Evolutionary conservation across 2,797 vertebrate species (phyloP).

Genomic region (Channa striata): DNA sequence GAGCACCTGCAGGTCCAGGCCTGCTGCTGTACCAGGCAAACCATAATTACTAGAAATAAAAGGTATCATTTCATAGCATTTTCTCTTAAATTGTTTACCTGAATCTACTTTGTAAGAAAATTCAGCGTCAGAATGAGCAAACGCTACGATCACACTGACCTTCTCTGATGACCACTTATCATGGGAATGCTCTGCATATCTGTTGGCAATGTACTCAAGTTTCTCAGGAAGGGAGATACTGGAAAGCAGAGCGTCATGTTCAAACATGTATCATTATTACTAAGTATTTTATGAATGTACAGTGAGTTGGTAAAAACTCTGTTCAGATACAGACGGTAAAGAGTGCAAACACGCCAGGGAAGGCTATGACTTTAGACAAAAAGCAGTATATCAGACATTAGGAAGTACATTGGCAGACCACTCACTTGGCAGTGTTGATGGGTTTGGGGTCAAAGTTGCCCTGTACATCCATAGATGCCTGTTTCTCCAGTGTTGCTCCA

Average conservation of each 20-base stretch:
- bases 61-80: neutral
- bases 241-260: constrained; percentile 44
- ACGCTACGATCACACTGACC: constrained; percentile 76
- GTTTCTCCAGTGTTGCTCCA: constrained; percentile 90
- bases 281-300: neutral
- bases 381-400: too few relatives aligned
- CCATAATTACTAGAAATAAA: neutral
- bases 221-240: constrained; percentile 98
- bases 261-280: neutral
- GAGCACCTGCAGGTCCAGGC: neutral
- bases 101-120: neutral
- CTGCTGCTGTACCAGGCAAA: neutral
- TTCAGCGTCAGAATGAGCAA: neutral
- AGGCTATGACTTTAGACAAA: too few relatives aligned
- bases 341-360: too few relatives aligned
- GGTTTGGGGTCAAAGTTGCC: constrained; percentile 99
- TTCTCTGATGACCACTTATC: constrained; percentile 98
- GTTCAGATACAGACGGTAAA: too few relatives aligned
- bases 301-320: constrained; percentile 7
- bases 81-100: neutral
- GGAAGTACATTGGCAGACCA: constrained; percentile 30
- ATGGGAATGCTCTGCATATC: constrained; percentile 96
- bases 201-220: constrained; percentile 95
- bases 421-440: constrained; percentile 95
- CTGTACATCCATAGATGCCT: constrained; percentile 92